Evolutionary conservation across 2,888 invertebrate genomes (phyloP).

Genomic region (Gandaritis pyraliata): DNA sequence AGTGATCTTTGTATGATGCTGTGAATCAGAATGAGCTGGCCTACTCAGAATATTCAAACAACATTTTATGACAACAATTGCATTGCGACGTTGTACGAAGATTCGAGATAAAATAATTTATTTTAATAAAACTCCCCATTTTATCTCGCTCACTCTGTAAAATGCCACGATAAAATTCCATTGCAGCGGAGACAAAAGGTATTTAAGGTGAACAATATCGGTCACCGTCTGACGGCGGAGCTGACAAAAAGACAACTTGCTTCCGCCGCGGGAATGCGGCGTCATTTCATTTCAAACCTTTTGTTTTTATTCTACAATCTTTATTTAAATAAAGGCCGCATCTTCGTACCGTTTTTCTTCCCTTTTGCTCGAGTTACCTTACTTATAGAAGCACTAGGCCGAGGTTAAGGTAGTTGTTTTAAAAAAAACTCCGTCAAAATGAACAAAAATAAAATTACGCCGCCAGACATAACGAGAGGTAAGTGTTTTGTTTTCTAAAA

Average conservation of each 20-base stretch:
- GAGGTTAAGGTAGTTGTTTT: no score
- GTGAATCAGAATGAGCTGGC: no score
- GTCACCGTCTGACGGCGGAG: conserved; percentile 17
- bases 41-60: no score
- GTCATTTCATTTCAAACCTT: conserved; percentile 22
- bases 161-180: conserved; percentile 28
- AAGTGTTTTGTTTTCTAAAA: no score
- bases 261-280: conserved; percentile 18
- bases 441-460: no score
- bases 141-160: conserved; percentile 9
- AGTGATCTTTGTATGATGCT: no score
- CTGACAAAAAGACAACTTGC: conserved; percentile 28
- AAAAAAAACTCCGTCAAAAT: no score
- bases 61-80: neutral
- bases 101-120: neutral
- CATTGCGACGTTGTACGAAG: neutral
- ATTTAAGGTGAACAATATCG: conserved; percentile 37
- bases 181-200: conserved; percentile 33
- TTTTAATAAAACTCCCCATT: neutral
- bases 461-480: no score
- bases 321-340: conserved; percentile 2
- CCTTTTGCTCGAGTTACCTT: no score
- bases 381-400: no score
- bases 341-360: neutral
- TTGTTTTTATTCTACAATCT: conserved; percentile 16